Base-by-base conservation (phyloP, 2,888 invertebrate genomes). In the Plebejus melissa region DNA sequence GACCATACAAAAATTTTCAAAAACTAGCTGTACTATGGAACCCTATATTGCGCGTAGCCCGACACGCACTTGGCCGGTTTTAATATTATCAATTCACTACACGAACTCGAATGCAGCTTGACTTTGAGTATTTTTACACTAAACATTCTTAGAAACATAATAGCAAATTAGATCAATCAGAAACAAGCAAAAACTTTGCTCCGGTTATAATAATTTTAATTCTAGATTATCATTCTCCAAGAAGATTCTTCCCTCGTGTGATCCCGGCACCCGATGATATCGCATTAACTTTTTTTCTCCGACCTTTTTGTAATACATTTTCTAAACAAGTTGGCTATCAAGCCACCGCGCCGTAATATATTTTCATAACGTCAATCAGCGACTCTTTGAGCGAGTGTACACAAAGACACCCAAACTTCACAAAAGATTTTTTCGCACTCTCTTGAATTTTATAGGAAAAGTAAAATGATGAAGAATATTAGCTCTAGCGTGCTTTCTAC, bases 291-390 rank as follows among this genome's bases (percentile, higher is more conserved):
- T 22, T 28, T 22, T 60, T 60, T 65, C 5, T 65, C 13, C 32
- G 65, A 65, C 32, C 32, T 32, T 65, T 60, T 65, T 65, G 32
- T 65, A 32, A 65, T 65, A 65, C 28, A 50, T 72, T 72, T 50
- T 28, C 22, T 32, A 50, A 71, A 71, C 13, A 71, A 72, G 50
- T 54, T 50, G 72, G 72, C 28, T 72, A 72, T 72, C 72, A 32
- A 41, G 11, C 50, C 50, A 72, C 71, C 71, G 28, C 50, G 72
- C 22, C 72, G 50, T 72, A 72, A 50, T 50, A 72, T 72, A 72
- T 72, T 72, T 54, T 72, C 72, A 72, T 72, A 72, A 72, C 72
- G 72, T 50, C 72, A 54, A 72, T 72, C 72, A 50, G 54, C 72
- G 32, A 16, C 72, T 72, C 50, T 41, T 50, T 54, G 72, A 54